These are phyloP conservation scores for Fragariocoptes setiger DNA, from an alignment of 1,140 invertebrate species.

Conservation along the genomic window DNA sequence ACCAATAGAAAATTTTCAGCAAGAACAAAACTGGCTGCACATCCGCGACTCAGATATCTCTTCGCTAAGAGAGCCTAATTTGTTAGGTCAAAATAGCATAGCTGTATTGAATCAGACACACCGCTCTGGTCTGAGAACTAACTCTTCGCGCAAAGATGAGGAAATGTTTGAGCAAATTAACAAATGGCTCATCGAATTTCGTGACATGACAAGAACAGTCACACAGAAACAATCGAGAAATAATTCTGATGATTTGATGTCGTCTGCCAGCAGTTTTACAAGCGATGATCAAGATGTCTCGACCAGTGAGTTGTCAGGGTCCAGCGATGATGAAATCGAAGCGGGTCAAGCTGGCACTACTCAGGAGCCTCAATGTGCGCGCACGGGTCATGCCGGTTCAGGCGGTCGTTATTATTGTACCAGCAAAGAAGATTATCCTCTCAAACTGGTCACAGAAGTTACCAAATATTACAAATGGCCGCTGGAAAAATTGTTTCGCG, in stretches of 20 bases:
- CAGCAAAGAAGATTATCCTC: constrained; percentile 13
- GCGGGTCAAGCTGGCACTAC: neutral
- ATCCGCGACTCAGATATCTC: too few species aligned
- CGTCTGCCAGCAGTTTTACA: neutral
- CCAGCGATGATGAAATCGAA: neutral
- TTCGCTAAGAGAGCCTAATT: too few species aligned
- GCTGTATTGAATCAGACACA: too few species aligned
- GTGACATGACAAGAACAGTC: too few species aligned
- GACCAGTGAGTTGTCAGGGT: neutral
- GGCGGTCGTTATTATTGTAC: constrained; percentile 15
- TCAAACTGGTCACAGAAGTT: constrained; percentile 9
- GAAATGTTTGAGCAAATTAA: too few species aligned
- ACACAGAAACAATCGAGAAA: constrained; percentile 27
- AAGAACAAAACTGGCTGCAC: too few species aligned
- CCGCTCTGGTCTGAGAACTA: too few species aligned
- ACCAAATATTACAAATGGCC: constrained; percentile 14
- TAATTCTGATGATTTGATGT: neutral
- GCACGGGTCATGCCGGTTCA: constrained; percentile 1
- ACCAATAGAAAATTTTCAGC: too few species aligned
- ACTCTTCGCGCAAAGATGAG: too few species aligned
- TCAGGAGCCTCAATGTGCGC: constrained; percentile 4
- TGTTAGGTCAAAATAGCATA: too few species aligned
- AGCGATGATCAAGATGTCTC: too few species aligned
- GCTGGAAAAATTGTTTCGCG: constrained; percentile 12
- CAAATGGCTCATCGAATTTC: too few species aligned